These are phyloP conservation scores for Sitophilus oryzae DNA, from an alignment of 1,140 invertebrate genomes.

Conservation along the genomic window DNA sequence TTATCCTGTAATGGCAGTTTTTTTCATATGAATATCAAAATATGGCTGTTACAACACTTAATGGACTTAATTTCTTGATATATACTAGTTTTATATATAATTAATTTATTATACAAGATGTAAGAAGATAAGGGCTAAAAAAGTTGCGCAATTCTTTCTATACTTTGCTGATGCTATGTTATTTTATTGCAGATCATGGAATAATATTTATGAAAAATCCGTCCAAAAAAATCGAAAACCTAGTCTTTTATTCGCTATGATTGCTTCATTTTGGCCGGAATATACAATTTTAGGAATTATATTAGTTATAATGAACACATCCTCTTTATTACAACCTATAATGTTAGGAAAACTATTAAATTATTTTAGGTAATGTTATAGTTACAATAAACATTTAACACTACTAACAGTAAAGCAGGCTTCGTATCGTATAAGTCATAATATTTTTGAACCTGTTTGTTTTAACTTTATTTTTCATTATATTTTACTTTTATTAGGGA, in stretches of 20 bases:
- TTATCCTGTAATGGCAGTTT: too few species aligned
- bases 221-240: conserved; percentile 34
- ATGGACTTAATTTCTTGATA: too few species aligned
- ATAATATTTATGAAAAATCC: conserved; percentile 41
- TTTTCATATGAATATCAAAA: too few species aligned
- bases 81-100: too few species aligned
- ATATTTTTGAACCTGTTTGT: background rate
- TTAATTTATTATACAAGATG: too few species aligned
- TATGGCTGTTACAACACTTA: too few species aligned
- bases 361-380: conserved; percentile 50
- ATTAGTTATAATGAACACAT: conserved; percentile 34
- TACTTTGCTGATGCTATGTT: too few species aligned
- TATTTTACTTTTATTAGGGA: too few species aligned
- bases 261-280: conserved; percentile 44
- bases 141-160: too few species aligned
- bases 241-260: conserved; percentile 42
- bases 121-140: too few species aligned
- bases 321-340: conserved; percentile 45
- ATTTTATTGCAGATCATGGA: conserved; percentile 40
- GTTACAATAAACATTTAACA: conserved; percentile 24
- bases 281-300: conserved; percentile 39
- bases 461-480: too few species aligned
- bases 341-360: conserved; percentile 50
- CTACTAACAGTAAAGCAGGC: background rate
- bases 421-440: background rate